Conservation (phyloP, 2,888 invertebrate species). For the Matsumyia berberina region DNA sequence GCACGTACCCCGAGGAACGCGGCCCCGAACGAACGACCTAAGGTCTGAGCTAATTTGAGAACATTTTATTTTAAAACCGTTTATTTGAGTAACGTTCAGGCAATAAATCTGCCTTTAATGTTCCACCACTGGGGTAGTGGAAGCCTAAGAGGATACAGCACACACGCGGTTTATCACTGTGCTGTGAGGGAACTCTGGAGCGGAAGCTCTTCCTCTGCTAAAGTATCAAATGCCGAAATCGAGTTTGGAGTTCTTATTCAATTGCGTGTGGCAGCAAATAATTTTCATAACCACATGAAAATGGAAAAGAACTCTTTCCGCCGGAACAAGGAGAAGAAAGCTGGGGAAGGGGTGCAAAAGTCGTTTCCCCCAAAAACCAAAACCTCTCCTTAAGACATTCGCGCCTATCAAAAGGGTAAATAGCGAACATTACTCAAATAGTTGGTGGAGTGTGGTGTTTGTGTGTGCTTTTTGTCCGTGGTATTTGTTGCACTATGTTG, state of each 20-base stretch:
- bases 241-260: slow-evolving; percentile 71
- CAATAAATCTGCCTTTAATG: slow-evolving; percentile 73
- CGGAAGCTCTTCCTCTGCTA: slow-evolving; percentile 19
- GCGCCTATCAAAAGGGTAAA: slow-evolving; percentile 73
- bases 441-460: slow-evolving; percentile 28
- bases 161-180: slow-evolving; percentile 44
- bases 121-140: slow-evolving; percentile 21
- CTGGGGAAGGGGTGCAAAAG: slow-evolving; percentile 3
- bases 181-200: slow-evolving; percentile 28
- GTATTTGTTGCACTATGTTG: slow-evolving; percentile 57
- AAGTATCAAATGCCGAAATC: slow-evolving; percentile 59
- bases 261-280: slow-evolving; percentile 72
- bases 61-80: slow-evolving; percentile 76
- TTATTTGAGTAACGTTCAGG: slow-evolving; percentile 73
- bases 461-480: slow-evolving; percentile 42
- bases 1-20: slow-evolving; percentile 31
- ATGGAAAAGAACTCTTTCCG: slow-evolving; percentile 17
- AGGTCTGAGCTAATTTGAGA: slow-evolving; percentile 77
- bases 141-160: slow-evolving; percentile 56
- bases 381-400: slow-evolving; percentile 40
- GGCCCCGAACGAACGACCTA: slow-evolving; percentile 57
- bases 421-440: slow-evolving; percentile 65
- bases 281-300: slow-evolving; percentile 63
- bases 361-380: slow-evolving; percentile 40
- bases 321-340: not conserved